Base-by-base conservation (phyloP, 2,888 invertebrate genomes). In the Synergus itoensis region DNA sequence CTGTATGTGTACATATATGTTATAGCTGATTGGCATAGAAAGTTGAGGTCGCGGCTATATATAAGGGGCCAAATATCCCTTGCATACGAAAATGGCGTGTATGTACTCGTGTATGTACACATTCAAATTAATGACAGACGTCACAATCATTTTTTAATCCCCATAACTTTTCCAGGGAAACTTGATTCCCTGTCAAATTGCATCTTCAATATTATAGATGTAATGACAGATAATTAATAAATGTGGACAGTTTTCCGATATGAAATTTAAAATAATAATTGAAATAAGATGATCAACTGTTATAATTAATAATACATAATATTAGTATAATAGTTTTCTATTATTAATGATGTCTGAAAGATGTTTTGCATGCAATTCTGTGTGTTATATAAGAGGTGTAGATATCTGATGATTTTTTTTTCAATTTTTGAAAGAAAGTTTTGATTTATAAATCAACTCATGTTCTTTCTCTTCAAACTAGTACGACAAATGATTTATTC, bases 11-110 rank as follows among this genome's bases (percentile, higher is more conserved):
- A 36, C 36, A 36, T 36, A 36, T 36, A 36, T 36, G 36, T 36
- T 36, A 36, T 36, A 18, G 18, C 53, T n/a, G 75, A 63, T 64
- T 69, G 76, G 53, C 53, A 79, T 78, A 45, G 77, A 81, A 79
- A 81, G 81, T 79, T 67, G 2, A 36, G 69, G 60, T 79, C 41
- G n/a, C 28, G 9, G 43, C 18, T 12, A 43, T 16, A 60, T 78
- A 28, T 1, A 62, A 78, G 28, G 57, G 12, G 57, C 28, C 43
- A 73, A 75, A 18, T 41, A 43, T 28, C 11, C n/a, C 7, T 4
- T 53, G n/a, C 16, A 28, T 48, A 12, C n/a, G 9, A 43, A 41
- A 65, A n/a, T 41, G 14, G 8, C 28, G 18, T 18, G n/a, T 43
- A 18, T 28, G 11, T 62, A 12, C 18, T n/a, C 28, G 18, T 18